Base-by-base conservation (phyloP, 1,140 invertebrate genomes). In the Manduca sexta region DNA sequence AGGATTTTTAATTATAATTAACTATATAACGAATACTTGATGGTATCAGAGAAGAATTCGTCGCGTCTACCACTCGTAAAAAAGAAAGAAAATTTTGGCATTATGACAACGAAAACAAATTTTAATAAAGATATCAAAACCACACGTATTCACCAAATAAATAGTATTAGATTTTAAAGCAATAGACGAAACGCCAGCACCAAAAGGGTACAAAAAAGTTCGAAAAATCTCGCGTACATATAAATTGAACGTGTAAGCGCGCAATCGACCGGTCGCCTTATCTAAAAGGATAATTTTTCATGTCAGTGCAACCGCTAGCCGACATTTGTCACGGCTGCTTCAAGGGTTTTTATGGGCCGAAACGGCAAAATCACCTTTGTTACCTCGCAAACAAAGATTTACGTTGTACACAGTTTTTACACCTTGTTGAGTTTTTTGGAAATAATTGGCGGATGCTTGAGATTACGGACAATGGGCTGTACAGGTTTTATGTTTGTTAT, bases 231-330 rank as follows among this genome's bases (percentile, higher is more conserved):
- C 4, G 21, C 21, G 21, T 26, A 3, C 4, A 26, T 40, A 40
- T 18, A 40, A 40, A 18, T 18, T 40, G 16, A 40, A n/a, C 16
- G 16, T 40, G 38, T 40, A 40, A 40, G 18, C 8, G 12, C 8
- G 43, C 33, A 16, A 18, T 35, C 39, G 14, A 12, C 17, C 38
- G 8, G 43, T 57, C 62, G 60, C 60, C 56, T 74, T 77, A 74
- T 77, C 69, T 73, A 67, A 74, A 69, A 69, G 69, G 64, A 66
- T 69, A 63, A 74, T 74, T 77, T 77, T 74, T 77, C 74, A 74
- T 65, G 74, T 75, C 74, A 69, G 16, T 66, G 61, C 63, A 63
- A 64, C 64, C 64, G 45, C 62, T 48, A 37, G 34, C 52, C 55
- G 55, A 57, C 62, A 66, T 78, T 78, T 74, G 72, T 78, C 74